phyloP scores from a whole-genome alignment of 2,113 vertebrate species.

The Ahaetulla prasina region DNA sequence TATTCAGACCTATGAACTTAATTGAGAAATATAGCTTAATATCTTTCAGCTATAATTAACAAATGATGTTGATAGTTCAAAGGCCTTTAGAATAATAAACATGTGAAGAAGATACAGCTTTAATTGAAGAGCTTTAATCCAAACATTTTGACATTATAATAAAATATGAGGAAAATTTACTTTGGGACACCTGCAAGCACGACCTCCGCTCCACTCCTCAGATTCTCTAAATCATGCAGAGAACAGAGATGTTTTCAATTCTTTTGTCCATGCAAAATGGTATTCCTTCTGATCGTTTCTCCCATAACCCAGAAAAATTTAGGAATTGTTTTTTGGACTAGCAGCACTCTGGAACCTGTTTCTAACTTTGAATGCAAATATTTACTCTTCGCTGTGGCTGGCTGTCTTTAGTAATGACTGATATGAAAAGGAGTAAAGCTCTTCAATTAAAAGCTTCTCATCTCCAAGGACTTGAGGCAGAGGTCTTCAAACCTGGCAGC shows the following conservation, averaged over 20 bases:
- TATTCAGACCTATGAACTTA: background rate
- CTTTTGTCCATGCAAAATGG: background rate
- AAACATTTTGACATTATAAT: background rate
- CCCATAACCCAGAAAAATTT: background rate
- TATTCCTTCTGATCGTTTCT: background rate
- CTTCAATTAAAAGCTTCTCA: background rate
- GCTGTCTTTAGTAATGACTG: background rate
- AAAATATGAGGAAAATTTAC: rapidly evolving
- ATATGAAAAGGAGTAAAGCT: background rate
- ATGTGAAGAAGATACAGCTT: background rate
- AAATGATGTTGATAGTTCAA: slow-evolving; percentile 1
- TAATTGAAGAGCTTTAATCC: background rate
- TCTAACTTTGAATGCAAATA: background rate
- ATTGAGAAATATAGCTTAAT: background rate
- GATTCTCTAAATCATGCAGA: background rate
- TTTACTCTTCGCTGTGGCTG: background rate
- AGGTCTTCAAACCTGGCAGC: too few species aligned
- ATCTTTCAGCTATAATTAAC: background rate
- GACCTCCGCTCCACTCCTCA: background rate
- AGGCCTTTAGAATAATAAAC: background rate
- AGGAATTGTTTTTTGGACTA: too few species aligned
- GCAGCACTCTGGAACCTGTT: background rate
- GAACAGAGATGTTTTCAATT: background rate
- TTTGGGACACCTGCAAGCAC: background rate
- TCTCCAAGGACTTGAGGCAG: too few species aligned